phyloP scores from a whole-genome alignment of 2,888 invertebrate genomes.

The Penaeus monodon region DNA sequence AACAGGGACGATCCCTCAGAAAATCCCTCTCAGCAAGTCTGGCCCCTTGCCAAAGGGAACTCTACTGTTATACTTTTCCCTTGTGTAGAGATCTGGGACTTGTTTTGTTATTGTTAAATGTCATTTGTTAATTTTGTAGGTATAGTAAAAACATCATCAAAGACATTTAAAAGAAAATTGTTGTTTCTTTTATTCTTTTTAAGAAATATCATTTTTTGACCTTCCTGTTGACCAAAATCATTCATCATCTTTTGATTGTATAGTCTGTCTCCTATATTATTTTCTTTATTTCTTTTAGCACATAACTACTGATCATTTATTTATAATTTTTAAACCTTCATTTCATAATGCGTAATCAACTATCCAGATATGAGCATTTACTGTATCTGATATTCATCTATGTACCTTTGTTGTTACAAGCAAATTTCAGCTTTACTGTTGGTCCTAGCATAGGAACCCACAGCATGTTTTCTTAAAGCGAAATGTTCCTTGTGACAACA shows the following conservation, averaged over 20 bases:
- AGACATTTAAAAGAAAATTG: constrained; percentile 32
- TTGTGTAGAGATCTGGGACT: constrained; percentile 40
- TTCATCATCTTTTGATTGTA: constrained; percentile 17
- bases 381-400: constrained; percentile 35
- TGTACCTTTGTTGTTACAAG: constrained; percentile 32
- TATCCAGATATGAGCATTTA: constrained; percentile 44
- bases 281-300: neutral
- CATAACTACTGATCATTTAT: constrained; percentile 1
- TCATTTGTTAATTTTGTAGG: constrained; percentile 55
- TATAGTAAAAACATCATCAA: constrained; percentile 38
- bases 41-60: constrained; percentile 33
- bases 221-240: constrained; percentile 22
- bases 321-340: constrained; percentile 13
- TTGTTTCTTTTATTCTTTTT: constrained; percentile 31
- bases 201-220: constrained; percentile 24
- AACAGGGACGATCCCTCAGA: neutral
- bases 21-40: constrained; percentile 18
- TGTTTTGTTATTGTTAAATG: constrained; percentile 55
- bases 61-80: constrained; percentile 38
- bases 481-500: constrained; percentile 32
- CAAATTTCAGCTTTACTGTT: constrained; percentile 6
- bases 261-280: too few relatives aligned
- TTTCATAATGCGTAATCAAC: constrained; percentile 26
- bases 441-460: neutral
- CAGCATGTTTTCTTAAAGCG: constrained; percentile 3